A percentile compares a stretch with the other conserved stretches of the same genome.
Conservation (phyloP, 2,113 vertebrate species). For the Tyto alba region DNA sequence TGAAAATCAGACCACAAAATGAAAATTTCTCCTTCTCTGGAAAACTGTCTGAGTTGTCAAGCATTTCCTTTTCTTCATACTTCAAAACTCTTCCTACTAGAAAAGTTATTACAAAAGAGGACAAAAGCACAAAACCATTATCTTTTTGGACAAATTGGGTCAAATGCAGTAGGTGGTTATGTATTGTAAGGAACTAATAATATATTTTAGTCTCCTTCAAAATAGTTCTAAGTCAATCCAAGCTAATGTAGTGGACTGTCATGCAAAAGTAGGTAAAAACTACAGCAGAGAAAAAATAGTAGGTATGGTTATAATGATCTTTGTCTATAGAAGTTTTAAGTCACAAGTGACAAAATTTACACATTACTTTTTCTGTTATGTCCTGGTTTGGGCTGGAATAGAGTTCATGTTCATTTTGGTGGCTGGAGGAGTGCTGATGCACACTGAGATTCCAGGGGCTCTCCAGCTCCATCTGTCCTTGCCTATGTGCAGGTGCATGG, state of each 20-base stretch:
- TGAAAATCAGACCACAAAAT: background rate
- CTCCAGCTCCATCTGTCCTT: too few relatives aligned
- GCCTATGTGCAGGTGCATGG: too few relatives aligned
- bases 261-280: background rate
- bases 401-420: too few relatives aligned
- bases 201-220: background rate
- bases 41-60: background rate
- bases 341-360: background rate
- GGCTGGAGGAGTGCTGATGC: too few relatives aligned
- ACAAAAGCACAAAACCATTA: background rate
- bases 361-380: background rate
- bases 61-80: background rate
- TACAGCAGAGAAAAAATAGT: background rate
- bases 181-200: background rate
- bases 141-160: background rate
- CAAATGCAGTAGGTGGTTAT: background rate
- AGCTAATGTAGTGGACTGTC: background rate
- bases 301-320: background rate
- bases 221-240: background rate
- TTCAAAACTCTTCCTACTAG: background rate
- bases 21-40: background rate
- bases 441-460: too few relatives aligned
- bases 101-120: background rate
- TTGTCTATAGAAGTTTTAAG: background rate
- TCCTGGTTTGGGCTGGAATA: too few relatives aligned